These are phyloP conservation scores for Agrotis exclamationis DNA, from an alignment of 2,888 invertebrate species.

Conservation along the genomic window DNA sequence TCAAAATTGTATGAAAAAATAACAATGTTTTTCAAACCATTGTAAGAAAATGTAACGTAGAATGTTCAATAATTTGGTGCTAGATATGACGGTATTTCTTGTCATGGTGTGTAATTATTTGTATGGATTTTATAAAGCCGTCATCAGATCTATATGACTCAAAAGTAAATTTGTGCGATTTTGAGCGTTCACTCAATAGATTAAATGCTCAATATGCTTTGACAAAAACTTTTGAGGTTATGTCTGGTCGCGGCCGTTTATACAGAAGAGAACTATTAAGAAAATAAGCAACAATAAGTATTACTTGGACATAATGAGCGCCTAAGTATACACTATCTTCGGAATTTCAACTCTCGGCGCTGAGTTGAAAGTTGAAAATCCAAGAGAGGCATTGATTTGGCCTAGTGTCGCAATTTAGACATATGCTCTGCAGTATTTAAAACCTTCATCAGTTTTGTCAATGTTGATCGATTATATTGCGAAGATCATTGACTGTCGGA, in stretches of 20 bases:
- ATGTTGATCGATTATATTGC: background rate
- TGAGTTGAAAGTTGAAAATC: background rate
- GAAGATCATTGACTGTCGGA: conserved; percentile 4
- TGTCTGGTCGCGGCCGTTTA: conserved; percentile 14
- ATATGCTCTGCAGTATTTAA: conserved; percentile 34
- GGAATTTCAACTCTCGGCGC: background rate
- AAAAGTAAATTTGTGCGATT: background rate
- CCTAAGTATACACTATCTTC: background rate
- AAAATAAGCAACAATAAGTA: conserved; percentile 29
- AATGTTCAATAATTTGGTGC: conserved; percentile 42
- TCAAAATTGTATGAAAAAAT: conserved; percentile 15
- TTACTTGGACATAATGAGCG: conserved; percentile 4
- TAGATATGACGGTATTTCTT: conserved; percentile 19
- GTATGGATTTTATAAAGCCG: background rate
- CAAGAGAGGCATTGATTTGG: background rate
- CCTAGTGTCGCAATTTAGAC: background rate
- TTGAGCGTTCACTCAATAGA: background rate
- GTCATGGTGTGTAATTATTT: conserved; percentile 30
- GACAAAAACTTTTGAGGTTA: background rate
- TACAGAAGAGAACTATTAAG: background rate
- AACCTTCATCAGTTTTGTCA: background rate
- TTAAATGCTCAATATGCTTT: background rate
- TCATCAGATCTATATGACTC: background rate
- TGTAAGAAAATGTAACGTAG: conserved; percentile 35
- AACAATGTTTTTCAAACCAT: conserved; percentile 6